Percentiles rank a stretch among this genome's conserved stretches.
These are phyloP conservation scores for Cheilosia soror DNA, from an alignment of 2,888 invertebrate species.

Conservation along the genomic window DNA sequence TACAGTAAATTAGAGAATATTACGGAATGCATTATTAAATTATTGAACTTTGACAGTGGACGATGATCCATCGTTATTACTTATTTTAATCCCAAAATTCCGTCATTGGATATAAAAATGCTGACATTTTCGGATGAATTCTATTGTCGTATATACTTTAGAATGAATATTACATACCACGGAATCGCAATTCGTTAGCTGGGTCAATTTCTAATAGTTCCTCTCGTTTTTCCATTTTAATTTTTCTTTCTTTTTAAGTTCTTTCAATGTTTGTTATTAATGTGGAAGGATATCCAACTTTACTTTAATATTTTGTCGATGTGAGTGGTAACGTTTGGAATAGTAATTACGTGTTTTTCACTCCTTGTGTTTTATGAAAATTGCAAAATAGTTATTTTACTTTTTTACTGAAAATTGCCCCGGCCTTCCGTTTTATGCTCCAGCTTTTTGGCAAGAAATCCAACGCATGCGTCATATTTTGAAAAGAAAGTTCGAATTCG, in stretches of 20 bases:
- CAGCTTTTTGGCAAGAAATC: constrained; percentile 75
- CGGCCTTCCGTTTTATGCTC: constrained; percentile 74
- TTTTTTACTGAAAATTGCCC: constrained; percentile 73
- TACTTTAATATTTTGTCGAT: constrained; percentile 34
- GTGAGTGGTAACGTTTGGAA: constrained; percentile 30
- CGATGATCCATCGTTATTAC: constrained; percentile 15
- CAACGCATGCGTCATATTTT: constrained; percentile 75
- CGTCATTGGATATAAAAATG: constrained; percentile 21
- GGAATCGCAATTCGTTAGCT: constrained; percentile 94
- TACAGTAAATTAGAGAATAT: constrained; percentile 22
- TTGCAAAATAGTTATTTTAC: constrained; percentile 70
- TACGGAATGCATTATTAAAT: constrained; percentile 59
- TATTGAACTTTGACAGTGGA: constrained; percentile 61
- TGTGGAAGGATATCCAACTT: constrained; percentile 73
- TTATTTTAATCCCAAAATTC: constrained; percentile 51
- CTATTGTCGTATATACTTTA: constrained; percentile 33
- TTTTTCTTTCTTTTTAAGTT: constrained; percentile 60
- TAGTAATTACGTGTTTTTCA: constrained; percentile 42
- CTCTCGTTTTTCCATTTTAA: constrained; percentile 87
- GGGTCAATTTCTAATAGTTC: constrained; percentile 92
- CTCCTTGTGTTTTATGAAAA: constrained; percentile 50
- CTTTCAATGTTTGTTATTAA: constrained; percentile 77
- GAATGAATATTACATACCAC: constrained; percentile 87
- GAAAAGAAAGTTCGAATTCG: constrained; percentile 67
- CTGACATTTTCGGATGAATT: constrained; percentile 35